Base-by-base conservation (phyloP, 1,140 invertebrate species). In the Heliothis subflexa region DNA sequence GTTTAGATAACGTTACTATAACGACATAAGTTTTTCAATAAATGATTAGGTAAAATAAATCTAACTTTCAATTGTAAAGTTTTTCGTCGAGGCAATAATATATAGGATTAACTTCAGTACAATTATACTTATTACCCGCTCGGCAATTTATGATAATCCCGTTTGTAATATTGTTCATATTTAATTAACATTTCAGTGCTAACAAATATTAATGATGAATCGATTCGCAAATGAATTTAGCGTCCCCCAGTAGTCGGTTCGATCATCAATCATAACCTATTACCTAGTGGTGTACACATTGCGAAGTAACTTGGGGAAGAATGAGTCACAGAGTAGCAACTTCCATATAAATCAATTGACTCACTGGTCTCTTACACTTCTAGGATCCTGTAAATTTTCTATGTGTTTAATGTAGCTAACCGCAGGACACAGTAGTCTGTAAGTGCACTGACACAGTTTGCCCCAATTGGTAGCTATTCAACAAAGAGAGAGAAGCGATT, bases 141-240 rank as follows among this genome's bases (percentile, higher is more conserved):
- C 47, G 11, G 45, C 64, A 57, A 73, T 73, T 64, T 72, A 78
- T 61, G 47, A 74, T 79, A 57, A 79, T 83, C 59, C 74, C 72
- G 49, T 74, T 79, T 74, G 59, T 68, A 25, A 66, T 78, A 72
- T 81, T 57, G 55, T 76, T 80, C 79, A 78, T 81, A 85, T 86
- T 85, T 85, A 85, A 85, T 88, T 86, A 85, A 83, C 71, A 85
- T 84, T 73, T 85, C 81, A 81, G 80, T 83, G 74, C 64, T 81
- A 79, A 80, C 80, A 78, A 86, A 87, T 85, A 83, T 81, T 81
- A 86, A 88, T 91, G 88, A 89, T 83, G 81, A 88, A 91, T 91
- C 83, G 85, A 85, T 86, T 88, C 61, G 72, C 68, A 86, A 89
- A 91, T 89, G 80, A 87, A 87, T 87, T 87, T 85, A 84, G 81